phyloP scores from a whole-genome alignment of 1,140 invertebrate species.

The Drosophila lacertosa region DNA sequence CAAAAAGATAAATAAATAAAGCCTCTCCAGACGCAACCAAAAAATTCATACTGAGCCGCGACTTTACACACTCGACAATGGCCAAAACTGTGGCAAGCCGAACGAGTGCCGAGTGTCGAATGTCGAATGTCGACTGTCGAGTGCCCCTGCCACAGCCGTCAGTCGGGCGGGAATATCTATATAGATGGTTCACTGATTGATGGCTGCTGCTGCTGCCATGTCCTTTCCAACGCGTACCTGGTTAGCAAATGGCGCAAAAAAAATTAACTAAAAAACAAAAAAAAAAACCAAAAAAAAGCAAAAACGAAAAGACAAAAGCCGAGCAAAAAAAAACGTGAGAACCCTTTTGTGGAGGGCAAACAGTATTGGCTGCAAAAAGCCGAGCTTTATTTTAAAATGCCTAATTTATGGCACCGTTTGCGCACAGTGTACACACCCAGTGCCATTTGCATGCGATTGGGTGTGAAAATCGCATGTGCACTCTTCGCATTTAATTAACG shows the following conservation, averaged over 20 bases:
- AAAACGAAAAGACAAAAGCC: no score
- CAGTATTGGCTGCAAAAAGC: background rate
- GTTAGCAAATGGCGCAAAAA: background rate
- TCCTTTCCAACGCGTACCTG: conserved; percentile 10
- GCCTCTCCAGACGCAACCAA: conserved; percentile 43
- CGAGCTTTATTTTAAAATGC: background rate
- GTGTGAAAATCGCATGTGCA: no score
- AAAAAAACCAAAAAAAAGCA: background rate
- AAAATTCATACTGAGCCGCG: conserved; percentile 25
- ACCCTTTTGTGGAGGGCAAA: background rate
- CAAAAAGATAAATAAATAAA: conserved; percentile 71
- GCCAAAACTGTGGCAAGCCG: background rate
- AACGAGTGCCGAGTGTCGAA: background rate
- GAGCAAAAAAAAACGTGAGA: conserved; percentile 16
- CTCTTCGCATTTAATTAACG: no score
- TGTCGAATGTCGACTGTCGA: no score
- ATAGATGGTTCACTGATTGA: conserved; percentile 44
- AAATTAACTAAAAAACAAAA: background rate
- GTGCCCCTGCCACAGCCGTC: background rate
- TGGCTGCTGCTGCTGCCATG: conserved; percentile 13
- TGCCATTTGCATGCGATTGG: no score
- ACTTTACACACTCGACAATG: conserved; percentile 1
- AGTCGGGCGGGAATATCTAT: conserved; percentile 10
- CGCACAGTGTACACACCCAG: conserved; percentile 1
- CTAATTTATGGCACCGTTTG: conserved; percentile 4